Evolutionary conservation across 23 tunicate species (phyloP).

Genomic region (Phallusia fumigata): DNA sequence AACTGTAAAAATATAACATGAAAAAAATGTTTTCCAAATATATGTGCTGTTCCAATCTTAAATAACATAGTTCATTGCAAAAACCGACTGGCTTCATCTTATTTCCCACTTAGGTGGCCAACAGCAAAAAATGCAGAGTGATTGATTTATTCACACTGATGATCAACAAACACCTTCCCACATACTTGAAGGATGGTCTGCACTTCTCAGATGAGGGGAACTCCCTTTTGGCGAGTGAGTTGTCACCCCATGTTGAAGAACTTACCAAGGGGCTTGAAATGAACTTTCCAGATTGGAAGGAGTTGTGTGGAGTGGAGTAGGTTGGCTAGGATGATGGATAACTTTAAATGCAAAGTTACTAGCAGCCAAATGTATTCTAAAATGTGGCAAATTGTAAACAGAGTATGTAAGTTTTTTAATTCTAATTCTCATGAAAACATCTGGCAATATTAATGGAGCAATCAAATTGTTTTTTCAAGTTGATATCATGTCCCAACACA

Average conservation of each 20-base stretch:
- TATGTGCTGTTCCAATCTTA: no score
- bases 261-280: slow-evolving; percentile 28
- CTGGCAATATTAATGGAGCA: no score
- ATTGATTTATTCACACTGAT: slow-evolving; percentile 50
- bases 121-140: slow-evolving; percentile 17
- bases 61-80: neutral
- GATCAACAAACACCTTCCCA: neutral
- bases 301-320: neutral
- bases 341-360: no score
- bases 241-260: slow-evolving; percentile 28
- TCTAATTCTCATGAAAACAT: no score
- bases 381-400: no score
- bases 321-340: no score
- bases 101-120: slow-evolving; percentile 41
- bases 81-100: neutral
- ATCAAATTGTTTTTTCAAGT: no score
- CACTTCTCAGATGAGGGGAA: slow-evolving; percentile 74
- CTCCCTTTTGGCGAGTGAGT: slow-evolving; percentile 31
- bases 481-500: no score
- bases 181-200: slow-evolving; percentile 54
- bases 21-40: no score
- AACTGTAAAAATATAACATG: no score
- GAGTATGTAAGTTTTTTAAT: no score
- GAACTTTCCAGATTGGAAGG: slow-evolving; percentile 49
- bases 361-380: no score